Evolutionary conservation across 2,797 vertebrate species (phyloP), one percentile per base, ranked within the genome.

Genomic region (Poeciliopsis turneri): DNA sequence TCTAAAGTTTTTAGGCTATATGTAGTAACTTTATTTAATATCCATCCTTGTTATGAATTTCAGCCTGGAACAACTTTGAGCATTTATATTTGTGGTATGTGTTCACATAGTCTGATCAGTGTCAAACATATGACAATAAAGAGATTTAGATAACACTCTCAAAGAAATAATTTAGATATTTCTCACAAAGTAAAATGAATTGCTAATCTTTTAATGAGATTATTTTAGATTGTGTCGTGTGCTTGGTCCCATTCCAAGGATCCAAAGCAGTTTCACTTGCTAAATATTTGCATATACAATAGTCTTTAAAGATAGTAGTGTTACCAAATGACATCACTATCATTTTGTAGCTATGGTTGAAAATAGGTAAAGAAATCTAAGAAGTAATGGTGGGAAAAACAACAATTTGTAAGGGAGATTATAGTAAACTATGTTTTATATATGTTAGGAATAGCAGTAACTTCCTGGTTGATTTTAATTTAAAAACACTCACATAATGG

Each of bases 261-360:
- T 45, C 36, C 25, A 70, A 45, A 70, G 3, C 9, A 6, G 76
- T 66, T 73, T 51, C 20, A 68, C 53, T 71, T 59, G 16, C 78
- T 47, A 28, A 59, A 57, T 43, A 75, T 46, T 15, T 68, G 25
- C 18, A 36, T 15, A 23, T 49, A 12, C 16, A 30, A 15, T 36
- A 74, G 4, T 59, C 71, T 78, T 74, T 36, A 68, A 43, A 66
- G 57, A 30, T 28, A 74, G n/a, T 36, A 53, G 23, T 28, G 36
- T 28, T 72, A 7, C 71, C 3, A 74, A 79, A 53, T 36, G 2
- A 16, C 12, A 43, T 18, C 45, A 45, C 23, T 66, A 43, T 74
- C 18, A 12, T 55, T 36, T 70, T 20, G 36, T 23, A 57, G 28
- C 30, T 55, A 74, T 55, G 13, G 15, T 61, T 64, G 45, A 57